A percentile compares a stretch with the other conserved stretches of the same genome.
phyloP scores from a whole-genome alignment of 64 coral and sea anemone genomes.

The Porites lutea region DNA sequence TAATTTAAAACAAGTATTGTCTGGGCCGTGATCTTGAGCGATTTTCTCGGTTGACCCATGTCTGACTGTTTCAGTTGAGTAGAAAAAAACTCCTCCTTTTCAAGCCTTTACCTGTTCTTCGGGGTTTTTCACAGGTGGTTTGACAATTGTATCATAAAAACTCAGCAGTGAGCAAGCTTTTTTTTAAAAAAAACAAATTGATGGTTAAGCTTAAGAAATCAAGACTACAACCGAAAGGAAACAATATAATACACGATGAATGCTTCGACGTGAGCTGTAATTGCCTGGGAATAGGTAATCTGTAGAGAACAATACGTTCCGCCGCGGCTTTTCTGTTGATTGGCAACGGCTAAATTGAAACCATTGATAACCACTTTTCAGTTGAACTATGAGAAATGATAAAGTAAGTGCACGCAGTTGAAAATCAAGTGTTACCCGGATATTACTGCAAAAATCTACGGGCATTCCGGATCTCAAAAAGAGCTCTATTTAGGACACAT shows the following conservation, averaged over 20 bases:
- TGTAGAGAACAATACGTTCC: background rate
- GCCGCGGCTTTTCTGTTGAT: no score
- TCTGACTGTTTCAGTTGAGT: no score
- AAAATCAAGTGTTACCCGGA: background rate
- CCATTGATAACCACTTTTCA: background rate
- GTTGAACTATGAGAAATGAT: background rate
- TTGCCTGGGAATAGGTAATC: background rate
- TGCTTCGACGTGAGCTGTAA: background rate
- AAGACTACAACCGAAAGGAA: background rate
- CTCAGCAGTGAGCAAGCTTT: background rate
- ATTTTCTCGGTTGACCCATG: no score
- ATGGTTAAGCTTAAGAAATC: background rate
- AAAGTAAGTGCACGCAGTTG: no score
- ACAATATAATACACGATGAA: background rate
- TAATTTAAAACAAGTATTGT: no score
- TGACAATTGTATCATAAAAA: background rate
- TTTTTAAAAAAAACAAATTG: background rate
- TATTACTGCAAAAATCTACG: background rate
- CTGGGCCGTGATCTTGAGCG: no score
- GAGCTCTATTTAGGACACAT: background rate
- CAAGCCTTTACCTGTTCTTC: background rate
- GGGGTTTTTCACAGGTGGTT: background rate
- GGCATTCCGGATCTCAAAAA: background rate
- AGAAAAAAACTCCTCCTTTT: no score
- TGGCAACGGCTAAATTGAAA: background rate